Evolutionary conservation across 2,888 invertebrate species (phyloP).

Genomic region (Azorinus chamasolen): DNA sequence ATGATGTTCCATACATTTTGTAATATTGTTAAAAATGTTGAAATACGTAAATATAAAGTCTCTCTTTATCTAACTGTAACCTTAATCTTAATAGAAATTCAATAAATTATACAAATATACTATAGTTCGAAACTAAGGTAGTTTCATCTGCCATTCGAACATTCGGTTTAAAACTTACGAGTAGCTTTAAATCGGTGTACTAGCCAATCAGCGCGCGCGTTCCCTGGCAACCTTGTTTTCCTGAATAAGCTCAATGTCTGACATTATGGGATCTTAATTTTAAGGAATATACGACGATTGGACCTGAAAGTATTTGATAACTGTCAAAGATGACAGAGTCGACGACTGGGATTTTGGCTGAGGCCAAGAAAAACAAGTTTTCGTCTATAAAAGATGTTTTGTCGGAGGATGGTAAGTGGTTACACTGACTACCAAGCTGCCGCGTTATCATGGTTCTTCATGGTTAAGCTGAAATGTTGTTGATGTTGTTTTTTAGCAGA

Average conservation of each 20-base stretch:
- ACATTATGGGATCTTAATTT: slow-evolving; percentile 43
- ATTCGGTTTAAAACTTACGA: background rate
- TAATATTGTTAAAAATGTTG: no score
- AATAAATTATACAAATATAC: no score
- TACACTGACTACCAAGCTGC: no score
- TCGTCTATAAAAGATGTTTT: slow-evolving; percentile 79
- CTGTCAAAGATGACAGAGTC: slow-evolving; percentile 78
- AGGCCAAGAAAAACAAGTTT: slow-evolving; percentile 83
- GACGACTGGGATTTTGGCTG: slow-evolving; percentile 81
- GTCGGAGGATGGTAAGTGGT: slow-evolving; percentile 83
- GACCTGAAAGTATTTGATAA: background rate
- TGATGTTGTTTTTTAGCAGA: no score
- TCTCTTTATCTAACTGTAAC: no score
- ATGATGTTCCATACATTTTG: no score
- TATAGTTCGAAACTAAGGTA: no score
- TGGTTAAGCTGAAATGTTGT: no score
- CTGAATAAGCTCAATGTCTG: slow-evolving; percentile 29
- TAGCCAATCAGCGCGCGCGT: slow-evolving; percentile 67
- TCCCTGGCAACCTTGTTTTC: slow-evolving; percentile 77
- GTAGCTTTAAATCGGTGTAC: background rate
- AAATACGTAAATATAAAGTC: no score
- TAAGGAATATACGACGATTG: background rate
- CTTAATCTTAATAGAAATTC: no score
- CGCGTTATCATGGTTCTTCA: no score
- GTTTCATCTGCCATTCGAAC: background rate